Base-by-base conservation (phyloP, 2,888 invertebrate species). In the Cerceris ruficornis region DNA sequence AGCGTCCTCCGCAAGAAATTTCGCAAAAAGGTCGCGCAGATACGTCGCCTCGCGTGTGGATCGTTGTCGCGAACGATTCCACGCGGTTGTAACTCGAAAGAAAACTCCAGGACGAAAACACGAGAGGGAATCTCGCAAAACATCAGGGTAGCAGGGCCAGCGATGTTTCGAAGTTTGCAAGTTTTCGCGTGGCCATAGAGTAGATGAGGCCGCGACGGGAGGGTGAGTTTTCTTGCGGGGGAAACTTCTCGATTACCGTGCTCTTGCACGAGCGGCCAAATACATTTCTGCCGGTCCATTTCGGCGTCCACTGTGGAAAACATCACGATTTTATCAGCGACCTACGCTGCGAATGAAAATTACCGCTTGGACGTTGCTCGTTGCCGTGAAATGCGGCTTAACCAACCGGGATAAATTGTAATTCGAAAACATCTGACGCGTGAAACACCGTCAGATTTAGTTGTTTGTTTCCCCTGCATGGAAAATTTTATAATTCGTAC, bases 241-340 rank as follows among this genome's bases (percentile, higher is more conserved):
- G 43, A 50, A 73, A 73, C 73, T 73, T 73, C 43, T 46, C 69
- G 73, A 73, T 73, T 73, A 73, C 69, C 61, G 69, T 73, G 57
- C 57, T 55, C 69, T 55, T 57, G 13, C 55, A 9, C 17, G 15
- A 15, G 17, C 15, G 9, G 55, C 28, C 17, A 57, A 57, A 57
- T 57, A 17, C 50, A 57, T 28, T 57, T 57, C 28, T 17, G 28
- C 17, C 7, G 13, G 17, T 1, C 13, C 55, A 9, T 39, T 17
- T 54, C 14, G 13, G 7, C 7, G n/a, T 54, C 7, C 15, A 13
- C 54, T 4, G 28, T 28, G 28, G 28, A 28, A 7, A 13, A 54
- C 54, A n/a, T 13, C 54, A n/a, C 8, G 54, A 54, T 13, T 54
- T 54, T 54, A 7, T n/a, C 54, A 15, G n/a, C 7, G 2, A 15